Conservation (phyloP, 64 coral and sea anemone genomes). For the Stichodactyla helianthus region DNA sequence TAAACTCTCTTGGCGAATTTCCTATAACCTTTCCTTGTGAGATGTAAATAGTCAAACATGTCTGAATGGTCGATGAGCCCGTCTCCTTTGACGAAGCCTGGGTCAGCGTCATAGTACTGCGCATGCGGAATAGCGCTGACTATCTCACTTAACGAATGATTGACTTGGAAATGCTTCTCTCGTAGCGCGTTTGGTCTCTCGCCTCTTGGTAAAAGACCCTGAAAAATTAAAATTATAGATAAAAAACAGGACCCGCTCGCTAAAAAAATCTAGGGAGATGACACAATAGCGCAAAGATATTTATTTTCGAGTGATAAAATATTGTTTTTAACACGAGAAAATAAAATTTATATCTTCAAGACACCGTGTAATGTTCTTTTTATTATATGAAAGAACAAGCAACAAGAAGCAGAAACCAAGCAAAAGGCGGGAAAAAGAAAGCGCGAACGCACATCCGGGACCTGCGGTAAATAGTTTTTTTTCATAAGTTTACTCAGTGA, state of each 20-base stretch:
- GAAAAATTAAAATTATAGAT: background rate
- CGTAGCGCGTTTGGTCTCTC: constrained; percentile 73
- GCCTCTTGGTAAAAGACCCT: constrained; percentile 88
- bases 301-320: too few species aligned
- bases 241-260: too few species aligned
- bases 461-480: too few species aligned
- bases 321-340: too few species aligned
- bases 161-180: constrained; percentile 88
- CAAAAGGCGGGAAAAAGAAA: too few species aligned
- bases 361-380: too few species aligned
- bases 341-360: too few species aligned
- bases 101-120: constrained; percentile 76
- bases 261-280: too few species aligned
- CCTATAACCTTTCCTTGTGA: constrained; percentile 75
- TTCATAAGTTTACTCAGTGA: too few species aligned
- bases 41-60: constrained; percentile 89
- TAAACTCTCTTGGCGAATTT: constrained; percentile 64
- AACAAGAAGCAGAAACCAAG: too few species aligned
- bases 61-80: constrained; percentile 70
- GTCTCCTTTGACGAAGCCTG: constrained; percentile 91
- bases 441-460: too few species aligned
- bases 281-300: background rate
- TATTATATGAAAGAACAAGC: too few species aligned
- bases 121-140: constrained; percentile 72
- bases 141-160: constrained; percentile 58